Evolutionary conservation across 1,140 invertebrate genomes (phyloP).

Genomic region (Caenorhabditis brenneri): DNA sequence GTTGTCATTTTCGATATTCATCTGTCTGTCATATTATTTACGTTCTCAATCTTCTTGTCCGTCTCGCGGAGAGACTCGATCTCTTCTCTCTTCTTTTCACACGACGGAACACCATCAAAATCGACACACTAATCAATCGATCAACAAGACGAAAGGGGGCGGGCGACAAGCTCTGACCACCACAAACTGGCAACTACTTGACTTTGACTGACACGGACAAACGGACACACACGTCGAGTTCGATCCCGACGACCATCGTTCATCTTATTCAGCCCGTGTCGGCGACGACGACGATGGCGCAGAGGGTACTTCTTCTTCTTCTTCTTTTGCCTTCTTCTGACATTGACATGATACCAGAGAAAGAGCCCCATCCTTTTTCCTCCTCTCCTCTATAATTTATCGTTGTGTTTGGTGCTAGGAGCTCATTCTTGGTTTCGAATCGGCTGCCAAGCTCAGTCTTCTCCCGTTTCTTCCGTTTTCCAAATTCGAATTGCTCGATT

Average conservation of each 20-base stretch:
- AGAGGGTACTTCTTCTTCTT: conserved; percentile 40
- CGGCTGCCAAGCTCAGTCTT: background rate
- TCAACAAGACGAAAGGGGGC: background rate
- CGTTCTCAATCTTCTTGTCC: background rate
- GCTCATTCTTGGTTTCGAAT: conserved; percentile 40
- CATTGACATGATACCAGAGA: conserved; percentile 28
- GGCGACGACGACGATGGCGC: conserved; percentile 2
- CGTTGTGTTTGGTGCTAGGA: background rate
- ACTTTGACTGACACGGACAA: background rate
- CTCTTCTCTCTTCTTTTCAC: too few species aligned
- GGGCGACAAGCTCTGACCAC: conserved; percentile 20
- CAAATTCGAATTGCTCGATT: too few species aligned
- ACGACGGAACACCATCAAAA: background rate
- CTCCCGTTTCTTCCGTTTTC: conserved; percentile 2
- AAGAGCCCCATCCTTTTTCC: background rate
- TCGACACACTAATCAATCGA: conserved; percentile 36
- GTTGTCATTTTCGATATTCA: conserved; percentile 41
- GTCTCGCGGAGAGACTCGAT: background rate
- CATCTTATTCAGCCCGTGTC: conserved; percentile 34
- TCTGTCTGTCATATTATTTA: conserved; percentile 41
- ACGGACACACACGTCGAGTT: background rate
- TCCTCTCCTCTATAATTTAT: conserved; percentile 31
- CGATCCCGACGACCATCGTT: conserved; percentile 38
- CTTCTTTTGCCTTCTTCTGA: conserved; percentile 3
- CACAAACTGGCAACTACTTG: too few species aligned